A percentile compares a stretch with the other conserved stretches of the same genome.
phyloP scores from a whole-genome alignment of 2,797 vertebrate species.

The Numenius phaeopus region DNA sequence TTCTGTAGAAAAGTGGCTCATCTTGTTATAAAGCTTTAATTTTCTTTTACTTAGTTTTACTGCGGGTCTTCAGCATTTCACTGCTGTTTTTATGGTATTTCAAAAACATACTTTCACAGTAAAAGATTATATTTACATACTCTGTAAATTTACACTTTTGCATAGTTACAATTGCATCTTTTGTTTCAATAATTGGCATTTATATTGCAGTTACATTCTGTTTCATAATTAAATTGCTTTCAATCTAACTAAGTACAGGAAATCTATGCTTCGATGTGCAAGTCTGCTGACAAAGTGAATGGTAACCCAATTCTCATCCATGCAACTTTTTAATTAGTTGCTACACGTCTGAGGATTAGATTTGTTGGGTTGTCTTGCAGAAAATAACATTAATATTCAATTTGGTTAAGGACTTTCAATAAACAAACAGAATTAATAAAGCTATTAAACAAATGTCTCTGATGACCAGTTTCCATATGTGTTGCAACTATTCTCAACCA shows the following conservation, averaged over 20 bases:
- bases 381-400: constrained; percentile 71
- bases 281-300: constrained; percentile 55
- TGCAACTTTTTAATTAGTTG: constrained; percentile 63
- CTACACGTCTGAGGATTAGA: constrained; percentile 50
- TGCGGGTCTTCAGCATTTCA: constrained; percentile 1
- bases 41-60: constrained; percentile 33
- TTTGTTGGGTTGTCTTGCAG: constrained; percentile 54
- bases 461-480: constrained; percentile 29
- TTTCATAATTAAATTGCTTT: constrained; percentile 39
- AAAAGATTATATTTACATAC: not conserved
- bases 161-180: not conserved
- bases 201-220: not conserved
- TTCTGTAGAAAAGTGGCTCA: not conserved
- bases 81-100: not conserved
- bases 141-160: not conserved
- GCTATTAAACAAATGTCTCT: constrained; percentile 54
- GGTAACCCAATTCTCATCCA: constrained; percentile 45
- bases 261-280: constrained; percentile 30
- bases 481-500: not conserved
- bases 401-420: constrained; percentile 47
- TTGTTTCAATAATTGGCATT: not conserved
- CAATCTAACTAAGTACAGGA: constrained; percentile 12
- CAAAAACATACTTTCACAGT: not conserved
- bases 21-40: not conserved
- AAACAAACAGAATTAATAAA: constrained; percentile 68